These are phyloP conservation scores for Melanostigma gelatinosum DNA, from an alignment of 2,113 vertebrate genomes.

Conservation along the genomic window DNA sequence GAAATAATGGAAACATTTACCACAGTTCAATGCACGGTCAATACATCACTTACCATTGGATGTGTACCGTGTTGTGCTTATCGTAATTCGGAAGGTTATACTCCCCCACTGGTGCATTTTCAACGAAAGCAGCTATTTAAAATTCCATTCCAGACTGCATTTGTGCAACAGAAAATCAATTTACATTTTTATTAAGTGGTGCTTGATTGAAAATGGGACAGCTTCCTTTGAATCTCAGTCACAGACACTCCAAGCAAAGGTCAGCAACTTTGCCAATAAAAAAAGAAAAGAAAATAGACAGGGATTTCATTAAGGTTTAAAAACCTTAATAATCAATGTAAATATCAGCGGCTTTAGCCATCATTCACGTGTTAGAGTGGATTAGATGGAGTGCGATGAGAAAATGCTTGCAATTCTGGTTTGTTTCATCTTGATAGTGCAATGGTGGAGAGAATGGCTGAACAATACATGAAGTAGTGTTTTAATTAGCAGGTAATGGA, in stretches of 20 bases:
- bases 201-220: constrained; percentile 48
- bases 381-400: constrained; percentile 38
- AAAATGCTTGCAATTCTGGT: constrained; percentile 28
- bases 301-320: constrained; percentile 41
- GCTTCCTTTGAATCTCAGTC: constrained; percentile 46
- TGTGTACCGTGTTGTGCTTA: background rate
- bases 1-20: background rate
- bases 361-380: constrained; percentile 38
- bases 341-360: constrained; percentile 46
- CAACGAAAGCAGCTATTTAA: constrained; percentile 33
- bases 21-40: background rate
- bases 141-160: constrained; percentile 31
- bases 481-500: constrained; percentile 61
- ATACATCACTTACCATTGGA: background rate
- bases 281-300: constrained; percentile 6
- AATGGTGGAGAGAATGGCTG: constrained; percentile 49
- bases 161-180: constrained; percentile 57
- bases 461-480: constrained; percentile 66
- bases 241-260: constrained; percentile 47
- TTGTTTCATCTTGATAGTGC: constrained; percentile 35
- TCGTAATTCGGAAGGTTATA: constrained; percentile 12
- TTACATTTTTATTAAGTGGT: constrained; percentile 67
- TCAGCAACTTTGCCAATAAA: constrained; percentile 22
- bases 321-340: no score
- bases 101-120: constrained; percentile 28